Evolutionary conservation across 2,888 invertebrate genomes (phyloP).

Genomic region (Tetrapedia diversipes): DNA sequence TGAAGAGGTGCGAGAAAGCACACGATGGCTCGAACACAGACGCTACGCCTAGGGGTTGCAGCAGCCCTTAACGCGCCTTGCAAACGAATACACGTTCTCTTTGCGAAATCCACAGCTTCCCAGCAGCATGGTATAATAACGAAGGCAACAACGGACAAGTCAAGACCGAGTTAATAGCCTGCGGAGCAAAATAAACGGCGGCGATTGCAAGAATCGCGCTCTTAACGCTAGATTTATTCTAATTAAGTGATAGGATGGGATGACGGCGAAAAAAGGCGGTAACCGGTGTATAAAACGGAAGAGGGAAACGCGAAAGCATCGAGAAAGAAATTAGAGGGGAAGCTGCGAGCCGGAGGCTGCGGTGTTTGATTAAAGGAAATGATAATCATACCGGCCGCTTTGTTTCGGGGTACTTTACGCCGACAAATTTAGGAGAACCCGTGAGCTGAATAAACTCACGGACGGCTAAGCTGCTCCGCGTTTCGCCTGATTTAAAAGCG

Average conservation of each 20-base stretch:
- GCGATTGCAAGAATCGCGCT: no score
- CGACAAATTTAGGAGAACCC: neutral
- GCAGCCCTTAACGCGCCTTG: neutral
- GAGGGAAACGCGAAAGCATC: neutral
- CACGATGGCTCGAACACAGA: neutral
- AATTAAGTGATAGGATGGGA: no score
- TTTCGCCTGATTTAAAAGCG: neutral
- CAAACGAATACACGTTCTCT: neutral
- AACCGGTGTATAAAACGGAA: neutral
- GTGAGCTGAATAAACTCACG: neutral
- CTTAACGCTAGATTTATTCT: no score
- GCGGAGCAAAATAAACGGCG: no score
- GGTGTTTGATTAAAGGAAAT: neutral
- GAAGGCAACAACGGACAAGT: neutral
- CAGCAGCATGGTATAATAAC: neutral
- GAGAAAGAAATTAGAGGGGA: neutral
- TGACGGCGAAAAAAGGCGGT: no score
- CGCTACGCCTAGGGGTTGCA: neutral
- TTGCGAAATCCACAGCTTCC: neutral
- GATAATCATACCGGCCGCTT: neutral
- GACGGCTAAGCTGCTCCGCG: neutral
- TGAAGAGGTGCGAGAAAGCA: neutral
- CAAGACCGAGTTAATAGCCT: neutral
- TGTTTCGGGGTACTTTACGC: neutral
- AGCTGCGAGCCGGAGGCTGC: neutral